Conservation (phyloP, 2,113 vertebrate species). For the Larimichthys polyactis region DNA sequence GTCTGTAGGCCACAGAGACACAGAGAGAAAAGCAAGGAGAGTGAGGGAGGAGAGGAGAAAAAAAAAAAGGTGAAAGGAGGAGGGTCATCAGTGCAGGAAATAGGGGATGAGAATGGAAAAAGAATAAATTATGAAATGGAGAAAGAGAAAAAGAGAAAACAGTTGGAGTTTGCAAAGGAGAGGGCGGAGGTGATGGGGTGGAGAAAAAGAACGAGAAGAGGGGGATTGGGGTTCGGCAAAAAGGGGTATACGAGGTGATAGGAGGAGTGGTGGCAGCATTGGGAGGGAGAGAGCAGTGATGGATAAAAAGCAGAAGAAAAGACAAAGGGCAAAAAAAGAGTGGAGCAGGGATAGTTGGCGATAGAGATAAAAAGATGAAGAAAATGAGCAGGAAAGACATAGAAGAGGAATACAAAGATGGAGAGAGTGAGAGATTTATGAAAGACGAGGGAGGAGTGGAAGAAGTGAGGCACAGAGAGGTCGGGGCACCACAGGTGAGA, state of each 20-base stretch:
- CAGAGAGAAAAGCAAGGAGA: slow-evolving; percentile 64
- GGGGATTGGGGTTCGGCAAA: slow-evolving; percentile 29
- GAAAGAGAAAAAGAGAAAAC: slow-evolving; percentile 13
- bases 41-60: slow-evolving; percentile 50
- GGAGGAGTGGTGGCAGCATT: slow-evolving; percentile 36
- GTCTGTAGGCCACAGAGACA: slow-evolving; percentile 84
- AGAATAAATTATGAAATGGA: slow-evolving; percentile 31
- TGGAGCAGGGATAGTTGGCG: neutral
- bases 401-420: neutral
- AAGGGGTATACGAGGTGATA: slow-evolving; percentile 25
- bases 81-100: slow-evolving; percentile 45
- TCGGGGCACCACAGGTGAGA: slow-evolving; percentile 36
- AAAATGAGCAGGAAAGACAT: slow-evolving; percentile 1
- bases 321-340: neutral
- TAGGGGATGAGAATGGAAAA: slow-evolving; percentile 21
- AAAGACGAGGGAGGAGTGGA: slow-evolving; percentile 23
- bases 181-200: slow-evolving; percentile 8
- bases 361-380: slow-evolving; percentile 28
- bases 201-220: slow-evolving; percentile 17
- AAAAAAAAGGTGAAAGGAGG: slow-evolving; percentile 35
- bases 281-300: slow-evolving; percentile 1
- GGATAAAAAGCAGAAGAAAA: slow-evolving; percentile 6
- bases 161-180: slow-evolving; percentile 13
- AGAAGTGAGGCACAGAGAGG: slow-evolving; percentile 30
- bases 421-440: neutral